Evolutionary conservation across 1,140 invertebrate species (phyloP), one percentile per base, ranked within the genome.

Genomic region (Sycophaga agraensis): DNA sequence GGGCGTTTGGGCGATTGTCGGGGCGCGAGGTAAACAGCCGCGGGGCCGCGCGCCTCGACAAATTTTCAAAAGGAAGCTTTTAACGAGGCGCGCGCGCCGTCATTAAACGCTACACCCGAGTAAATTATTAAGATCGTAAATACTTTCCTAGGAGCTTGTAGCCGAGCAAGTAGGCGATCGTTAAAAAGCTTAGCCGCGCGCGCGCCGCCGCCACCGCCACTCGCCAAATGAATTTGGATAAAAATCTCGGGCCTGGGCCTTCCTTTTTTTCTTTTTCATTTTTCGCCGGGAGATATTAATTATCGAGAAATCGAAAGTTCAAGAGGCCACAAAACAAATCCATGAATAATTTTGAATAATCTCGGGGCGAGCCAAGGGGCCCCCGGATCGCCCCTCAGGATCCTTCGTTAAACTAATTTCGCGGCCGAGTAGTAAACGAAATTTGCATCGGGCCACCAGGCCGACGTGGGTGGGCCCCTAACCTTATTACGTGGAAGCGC

Each of bases 321-420:
- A 40, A 53, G 4, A 35, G 4, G 16, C 17, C 28, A 17, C 28
- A 34, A 50, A 53, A 53, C 34, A 24, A 40, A 40, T 9, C 22
- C 21, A 53, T 53, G 50, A 53, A 53, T 53, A 53, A 53, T 53
- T 50, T 53, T 53, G 50, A 53, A 53, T 53, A 40, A 53, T 24
- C 21, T 51, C 8, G 4, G 11, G 16, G 43, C 19, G 43, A 24
- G 43, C 17, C 12, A 31, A 31, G 5, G 7, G 24, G 45, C 16
- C 26, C 24, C 14, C n/a, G n/a, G n/a, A n/a, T n/a, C n/a, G n/a
- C n/a, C n/a, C n/a, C n/a, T n/a, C 16, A 48, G n/a, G 31, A 35
- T 54, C 51, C 22, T 54, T 40, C 21, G 51, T 40, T 40, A 54
- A 54, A 42, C 51, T 54, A 39, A 40, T 54, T 54, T 42, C 51